Evolutionary conservation across 2,797 vertebrate genomes (phyloP).

Genomic region (Megaceryle alcyon): DNA sequence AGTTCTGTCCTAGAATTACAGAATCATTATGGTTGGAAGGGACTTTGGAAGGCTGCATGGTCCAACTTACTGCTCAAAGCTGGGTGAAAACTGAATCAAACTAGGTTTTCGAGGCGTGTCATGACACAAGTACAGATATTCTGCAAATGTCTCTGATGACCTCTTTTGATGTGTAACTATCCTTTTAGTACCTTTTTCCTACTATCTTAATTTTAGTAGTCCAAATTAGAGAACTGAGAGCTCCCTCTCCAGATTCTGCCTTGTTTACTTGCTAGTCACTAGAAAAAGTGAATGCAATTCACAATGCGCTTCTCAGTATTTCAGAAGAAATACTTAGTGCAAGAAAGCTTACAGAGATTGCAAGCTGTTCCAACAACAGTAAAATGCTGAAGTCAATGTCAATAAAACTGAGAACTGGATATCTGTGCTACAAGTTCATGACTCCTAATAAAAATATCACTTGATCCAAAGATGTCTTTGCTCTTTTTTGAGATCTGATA

Average conservation of each 20-base stretch:
- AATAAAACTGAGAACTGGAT: neutral
- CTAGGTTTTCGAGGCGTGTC: neutral
- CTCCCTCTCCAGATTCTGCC: neutral
- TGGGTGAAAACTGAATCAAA: neutral
- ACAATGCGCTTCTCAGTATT: neutral
- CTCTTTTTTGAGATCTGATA: neutral
- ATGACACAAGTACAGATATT: neutral
- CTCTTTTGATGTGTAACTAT: neutral
- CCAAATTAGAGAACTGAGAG: neutral
- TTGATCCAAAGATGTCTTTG: neutral
- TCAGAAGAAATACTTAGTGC: neutral
- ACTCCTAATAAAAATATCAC: conserved; percentile 1
- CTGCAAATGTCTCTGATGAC: neutral
- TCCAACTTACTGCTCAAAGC: neutral
- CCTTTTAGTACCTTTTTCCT: neutral
- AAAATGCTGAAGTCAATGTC: neutral
- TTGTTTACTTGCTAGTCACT: neutral
- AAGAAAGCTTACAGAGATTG: neutral
- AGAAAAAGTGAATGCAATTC: neutral
- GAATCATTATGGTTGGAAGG: neutral
- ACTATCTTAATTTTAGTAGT: neutral
- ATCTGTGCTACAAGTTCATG: neutral
- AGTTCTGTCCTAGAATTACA: neutral
- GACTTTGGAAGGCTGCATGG: neutral
- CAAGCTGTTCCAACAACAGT: neutral